Percentiles rank a stretch among this genome's conserved stretches.
phyloP scores from a whole-genome alignment of 2,888 invertebrate species.

The Trissoscelio sp. region DNA sequence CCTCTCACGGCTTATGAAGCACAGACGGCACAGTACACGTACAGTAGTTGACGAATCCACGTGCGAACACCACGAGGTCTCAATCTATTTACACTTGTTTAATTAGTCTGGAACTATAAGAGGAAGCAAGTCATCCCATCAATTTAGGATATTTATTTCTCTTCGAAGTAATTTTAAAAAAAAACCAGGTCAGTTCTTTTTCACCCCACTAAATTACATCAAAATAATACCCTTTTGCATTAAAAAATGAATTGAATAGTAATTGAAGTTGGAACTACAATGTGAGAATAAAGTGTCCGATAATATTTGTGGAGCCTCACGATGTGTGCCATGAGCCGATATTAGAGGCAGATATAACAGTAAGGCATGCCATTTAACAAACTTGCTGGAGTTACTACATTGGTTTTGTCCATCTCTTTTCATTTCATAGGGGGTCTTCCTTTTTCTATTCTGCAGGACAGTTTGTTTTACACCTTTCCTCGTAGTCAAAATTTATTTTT shows the following conservation, averaged over 20 bases:
- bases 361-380: neutral
- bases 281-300: neutral
- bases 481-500: too few species aligned
- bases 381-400: neutral
- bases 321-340: slow-evolving; percentile 36
- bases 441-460: neutral
- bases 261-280: neutral
- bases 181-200: slow-evolving; percentile 41
- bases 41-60: slow-evolving; percentile 30
- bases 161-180: too few species aligned
- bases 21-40: slow-evolving; percentile 43
- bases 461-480: neutral
- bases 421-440: neutral
- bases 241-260: too few species aligned
- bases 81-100: neutral
- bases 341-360: slow-evolving; percentile 15
- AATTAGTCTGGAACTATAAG: too few species aligned
- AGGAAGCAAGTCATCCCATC: too few species aligned
- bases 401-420: neutral
- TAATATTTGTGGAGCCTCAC: slow-evolving; percentile 5
- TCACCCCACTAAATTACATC: too few species aligned
- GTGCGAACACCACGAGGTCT: slow-evolving; percentile 31
- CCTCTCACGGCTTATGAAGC: too few species aligned
- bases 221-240: too few species aligned
- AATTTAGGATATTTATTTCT: too few species aligned